Evolutionary conservation across 2,113 vertebrate species (phyloP), one percentile per base, ranked within the genome.

Genomic region (Sphaerodactylus townsendi): DNA sequence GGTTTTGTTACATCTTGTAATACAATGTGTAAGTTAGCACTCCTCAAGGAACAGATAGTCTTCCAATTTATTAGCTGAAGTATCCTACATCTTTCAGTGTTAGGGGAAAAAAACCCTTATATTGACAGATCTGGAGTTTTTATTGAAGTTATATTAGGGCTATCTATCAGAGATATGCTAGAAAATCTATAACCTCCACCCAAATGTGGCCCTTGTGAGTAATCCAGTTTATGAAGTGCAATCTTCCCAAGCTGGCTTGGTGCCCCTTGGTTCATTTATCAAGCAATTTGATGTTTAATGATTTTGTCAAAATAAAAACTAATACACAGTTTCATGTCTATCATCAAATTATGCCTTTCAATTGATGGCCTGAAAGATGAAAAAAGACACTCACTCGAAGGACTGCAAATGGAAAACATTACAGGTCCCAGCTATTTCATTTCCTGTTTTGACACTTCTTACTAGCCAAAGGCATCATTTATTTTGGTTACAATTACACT

Each of bases 91-190:
- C 92, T 95, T 96, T 94, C 87, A 86, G 91, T 93, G 91, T 88
- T 91, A 91, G 90, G 25, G 7, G 1, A 91, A 92, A 95, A 94
- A 95, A 95, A 37, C 82, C 96, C 96, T 97, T 96, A 97, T 98
- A 97, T 97, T 98, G 96, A 97, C 97, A 96, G 96, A 97, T 96
- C 97, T 92, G 90, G 97, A 96, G 96, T 97, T 97, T 98, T 98
- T 98, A 98, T 98, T 98, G 97, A 97, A 97, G 97, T 97, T 98
- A 98, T 98, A 98, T 99, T 98, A 97, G 97, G 97, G 96, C 97
- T 97, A 98, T 98, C 97, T 98, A 98, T 99, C 98, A 99, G 96
- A 95, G 96, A 97, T 97, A 96, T 97, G 97, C 96, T 97, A 97
- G 96, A 97, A 98, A 99, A 99, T 98, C 97, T 96, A 98, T 99